Conservation (phyloP, 2,797 vertebrate genomes). For the Chaetodon trifasciatus region DNA sequence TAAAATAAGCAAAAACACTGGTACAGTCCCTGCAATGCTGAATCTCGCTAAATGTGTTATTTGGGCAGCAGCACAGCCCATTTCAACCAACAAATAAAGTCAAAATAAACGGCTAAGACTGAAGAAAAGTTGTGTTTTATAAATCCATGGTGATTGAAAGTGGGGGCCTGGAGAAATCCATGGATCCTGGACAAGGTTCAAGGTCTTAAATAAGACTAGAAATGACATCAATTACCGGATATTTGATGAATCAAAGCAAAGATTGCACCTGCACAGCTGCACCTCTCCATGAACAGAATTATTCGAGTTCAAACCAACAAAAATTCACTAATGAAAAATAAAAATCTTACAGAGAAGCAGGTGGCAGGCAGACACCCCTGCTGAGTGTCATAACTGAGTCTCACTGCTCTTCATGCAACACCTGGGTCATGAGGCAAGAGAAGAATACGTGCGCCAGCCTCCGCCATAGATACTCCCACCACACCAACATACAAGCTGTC, state of each 20-base stretch:
- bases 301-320: background rate
- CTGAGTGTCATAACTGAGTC: background rate
- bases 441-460: slow-evolving; percentile 39
- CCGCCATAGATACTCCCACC: slow-evolving; percentile 58
- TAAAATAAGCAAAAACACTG: slow-evolving; percentile 1
- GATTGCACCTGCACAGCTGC: background rate
- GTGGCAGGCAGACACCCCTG: background rate
- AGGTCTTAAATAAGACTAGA: background rate
- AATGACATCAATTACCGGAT: background rate
- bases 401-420: slow-evolving; percentile 37
- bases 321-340: background rate
- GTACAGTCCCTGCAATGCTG: too few relatives aligned
- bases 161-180: background rate
- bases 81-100: background rate
- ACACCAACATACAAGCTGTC: slow-evolving; percentile 72
- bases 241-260: background rate
- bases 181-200: background rate
- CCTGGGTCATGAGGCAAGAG: slow-evolving; percentile 26
- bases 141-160: background rate
- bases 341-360: background rate
- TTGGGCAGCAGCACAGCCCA: background rate
- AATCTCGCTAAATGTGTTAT: background rate
- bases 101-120: background rate
- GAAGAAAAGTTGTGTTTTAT: background rate
- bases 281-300: background rate